Evolutionary conservation across 1,140 invertebrate species (phyloP).

Genomic region (Oedothorax gibbosus): DNA sequence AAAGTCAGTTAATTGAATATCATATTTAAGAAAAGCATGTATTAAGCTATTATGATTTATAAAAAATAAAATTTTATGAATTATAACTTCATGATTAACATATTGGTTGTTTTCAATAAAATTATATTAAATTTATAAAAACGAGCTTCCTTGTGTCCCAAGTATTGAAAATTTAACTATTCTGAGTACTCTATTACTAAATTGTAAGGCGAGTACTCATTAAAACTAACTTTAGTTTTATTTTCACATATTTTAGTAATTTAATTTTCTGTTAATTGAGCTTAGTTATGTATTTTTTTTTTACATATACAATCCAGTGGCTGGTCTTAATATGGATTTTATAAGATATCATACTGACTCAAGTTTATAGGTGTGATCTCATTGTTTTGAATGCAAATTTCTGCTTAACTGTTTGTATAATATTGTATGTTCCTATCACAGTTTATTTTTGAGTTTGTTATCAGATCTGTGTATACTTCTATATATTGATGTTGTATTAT

Average conservation of each 20-base stretch:
- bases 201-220: too few species aligned
- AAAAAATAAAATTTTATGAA: too few species aligned
- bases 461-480: not conserved
- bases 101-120: too few species aligned
- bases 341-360: conserved; percentile 6
- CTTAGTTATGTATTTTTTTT: not conserved
- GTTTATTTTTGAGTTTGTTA: conserved; percentile 18
- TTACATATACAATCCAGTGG: too few species aligned
- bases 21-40: too few species aligned
- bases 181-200: too few species aligned
- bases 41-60: too few species aligned
- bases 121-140: too few species aligned
- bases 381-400: conserved; percentile 26
- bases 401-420: conserved; percentile 14
- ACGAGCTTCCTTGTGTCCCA: too few species aligned
- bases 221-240: conserved; percentile 2
- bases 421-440: conserved; percentile 15
- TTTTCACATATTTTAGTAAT: conserved; percentile 3
- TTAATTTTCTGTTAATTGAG: not conserved
- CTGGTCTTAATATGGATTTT: not conserved
- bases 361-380: conserved; percentile 24
- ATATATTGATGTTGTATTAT: conserved; percentile 26
- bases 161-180: too few species aligned
- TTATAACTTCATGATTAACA: too few species aligned
- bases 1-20: too few species aligned